phyloP scores from a whole-genome alignment of 2,113 vertebrate genomes.

The Helogale parvula region DNA sequence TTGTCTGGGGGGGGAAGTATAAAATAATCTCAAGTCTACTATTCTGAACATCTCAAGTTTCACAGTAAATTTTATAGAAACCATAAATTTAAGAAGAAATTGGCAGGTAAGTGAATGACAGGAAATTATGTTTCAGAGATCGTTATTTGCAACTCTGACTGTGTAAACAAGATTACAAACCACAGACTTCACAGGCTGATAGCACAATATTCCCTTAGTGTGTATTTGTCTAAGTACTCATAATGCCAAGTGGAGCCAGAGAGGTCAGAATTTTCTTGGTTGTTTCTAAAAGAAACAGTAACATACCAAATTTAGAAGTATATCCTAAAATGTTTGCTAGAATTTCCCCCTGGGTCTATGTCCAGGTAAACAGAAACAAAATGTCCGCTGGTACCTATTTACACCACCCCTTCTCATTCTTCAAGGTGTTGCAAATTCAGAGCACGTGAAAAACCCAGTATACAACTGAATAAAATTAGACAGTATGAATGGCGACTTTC shows the following conservation, averaged over 20 bases:
- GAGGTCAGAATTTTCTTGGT: not conserved
- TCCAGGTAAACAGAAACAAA: not conserved
- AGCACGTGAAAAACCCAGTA: not conserved
- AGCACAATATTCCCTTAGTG: not conserved
- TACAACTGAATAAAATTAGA: not conserved
- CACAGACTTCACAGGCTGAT: not conserved
- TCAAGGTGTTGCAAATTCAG: not conserved
- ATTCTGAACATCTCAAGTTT: not conserved
- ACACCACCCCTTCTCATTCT: not conserved
- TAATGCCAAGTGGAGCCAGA: not conserved
- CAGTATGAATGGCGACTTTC: not conserved
- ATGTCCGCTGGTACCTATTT: not conserved
- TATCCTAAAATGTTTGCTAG: conserved; percentile 27
- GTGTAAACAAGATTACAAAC: not conserved
- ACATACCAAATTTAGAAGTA: not conserved
- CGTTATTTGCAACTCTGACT: conserved; percentile 1
- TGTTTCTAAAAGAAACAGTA: conserved; percentile 33
- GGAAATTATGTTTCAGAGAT: conserved; percentile 33
- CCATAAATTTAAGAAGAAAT: not conserved
- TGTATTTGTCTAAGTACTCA: not conserved
- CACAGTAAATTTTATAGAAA: conserved; percentile 2
- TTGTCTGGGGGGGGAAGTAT: not conserved
- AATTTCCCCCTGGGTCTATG: not conserved
- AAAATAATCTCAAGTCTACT: conserved; percentile 15
- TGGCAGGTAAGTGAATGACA: not conserved